Conservation (phyloP, 1,140 invertebrate genomes). For the Bacillus rossius region DNA sequence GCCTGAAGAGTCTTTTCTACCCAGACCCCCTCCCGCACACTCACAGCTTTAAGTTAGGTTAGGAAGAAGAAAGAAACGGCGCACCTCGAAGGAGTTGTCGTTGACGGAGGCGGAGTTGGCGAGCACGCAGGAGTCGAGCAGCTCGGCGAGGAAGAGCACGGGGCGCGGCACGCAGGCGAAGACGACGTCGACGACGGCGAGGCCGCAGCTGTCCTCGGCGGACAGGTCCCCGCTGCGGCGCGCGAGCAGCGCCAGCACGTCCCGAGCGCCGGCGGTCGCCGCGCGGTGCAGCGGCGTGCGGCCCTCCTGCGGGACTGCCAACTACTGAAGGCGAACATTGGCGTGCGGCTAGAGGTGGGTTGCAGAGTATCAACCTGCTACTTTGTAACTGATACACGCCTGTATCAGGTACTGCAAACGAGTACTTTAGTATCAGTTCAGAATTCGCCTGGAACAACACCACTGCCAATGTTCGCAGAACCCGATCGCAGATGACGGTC, state of each 20-base stretch:
- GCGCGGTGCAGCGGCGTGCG: slow-evolving; percentile 35
- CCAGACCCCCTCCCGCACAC: too few species aligned
- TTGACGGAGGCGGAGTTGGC: slow-evolving; percentile 6
- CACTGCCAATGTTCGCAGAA: too few species aligned
- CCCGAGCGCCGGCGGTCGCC: slow-evolving; percentile 27
- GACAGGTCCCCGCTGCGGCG: slow-evolving; percentile 34
- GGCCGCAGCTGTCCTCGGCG: slow-evolving; percentile 24
- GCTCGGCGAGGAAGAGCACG: slow-evolving; percentile 22
- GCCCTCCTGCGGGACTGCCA: slow-evolving; percentile 10
- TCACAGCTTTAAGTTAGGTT: background rate
- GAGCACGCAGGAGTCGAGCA: slow-evolving; percentile 20
- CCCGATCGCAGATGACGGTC: too few species aligned
- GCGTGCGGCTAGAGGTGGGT: too few species aligned
- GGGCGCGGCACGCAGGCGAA: slow-evolving; percentile 24
- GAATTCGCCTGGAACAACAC: too few species aligned
- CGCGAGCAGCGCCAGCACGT: slow-evolving; percentile 31
- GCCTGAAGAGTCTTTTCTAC: too few species aligned
- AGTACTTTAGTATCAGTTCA: too few species aligned
- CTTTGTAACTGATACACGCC: too few species aligned
- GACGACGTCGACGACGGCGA: slow-evolving; percentile 27
- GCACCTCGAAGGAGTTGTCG: slow-evolving; percentile 18
- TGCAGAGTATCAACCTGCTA: too few species aligned
- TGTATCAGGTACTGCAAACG: too few species aligned
- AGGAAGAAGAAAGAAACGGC: background rate
- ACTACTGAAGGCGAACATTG: background rate